phyloP scores from a whole-genome alignment of 2,113 vertebrate species.

The Petromus typicus region DNA sequence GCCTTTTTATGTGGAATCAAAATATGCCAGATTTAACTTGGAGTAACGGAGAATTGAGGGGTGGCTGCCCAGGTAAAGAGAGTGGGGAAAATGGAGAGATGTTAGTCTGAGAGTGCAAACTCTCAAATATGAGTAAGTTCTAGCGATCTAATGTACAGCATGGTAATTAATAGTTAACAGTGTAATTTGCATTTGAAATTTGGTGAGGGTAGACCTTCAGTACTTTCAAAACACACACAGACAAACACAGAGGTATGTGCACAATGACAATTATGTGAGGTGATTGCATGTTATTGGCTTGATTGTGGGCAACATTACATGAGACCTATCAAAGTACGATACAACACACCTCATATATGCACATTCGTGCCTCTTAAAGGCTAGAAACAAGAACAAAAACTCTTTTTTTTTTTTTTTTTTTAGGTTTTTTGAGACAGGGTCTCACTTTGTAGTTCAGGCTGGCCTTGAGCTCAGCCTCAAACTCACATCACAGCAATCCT shows the following conservation, averaged over 20 bases:
- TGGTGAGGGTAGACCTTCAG: neutral
- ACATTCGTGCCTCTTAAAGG: neutral
- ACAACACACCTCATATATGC: neutral
- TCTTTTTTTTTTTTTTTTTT: too few species aligned
- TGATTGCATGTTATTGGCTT: neutral
- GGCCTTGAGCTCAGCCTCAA: too few species aligned
- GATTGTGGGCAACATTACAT: neutral
- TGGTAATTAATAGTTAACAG: neutral
- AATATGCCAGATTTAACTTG: neutral
- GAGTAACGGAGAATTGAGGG: neutral
- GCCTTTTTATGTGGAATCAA: neutral
- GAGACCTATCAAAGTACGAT: neutral
- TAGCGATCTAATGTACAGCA: neutral
- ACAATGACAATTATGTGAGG: neutral
- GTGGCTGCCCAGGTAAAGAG: neutral
- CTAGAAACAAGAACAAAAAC: neutral
- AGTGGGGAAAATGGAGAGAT: neutral
- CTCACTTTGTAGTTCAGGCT: too few species aligned
- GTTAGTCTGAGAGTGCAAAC: neutral
- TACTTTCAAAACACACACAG: neutral
- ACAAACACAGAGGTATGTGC: neutral
- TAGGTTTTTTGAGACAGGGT: too few species aligned
- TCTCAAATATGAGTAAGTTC: neutral
- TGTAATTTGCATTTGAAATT: neutral
- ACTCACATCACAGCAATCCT: too few species aligned